Conservation (phyloP, 2,797 vertebrate genomes). For the Lutjanus argentimaculatus region DNA sequence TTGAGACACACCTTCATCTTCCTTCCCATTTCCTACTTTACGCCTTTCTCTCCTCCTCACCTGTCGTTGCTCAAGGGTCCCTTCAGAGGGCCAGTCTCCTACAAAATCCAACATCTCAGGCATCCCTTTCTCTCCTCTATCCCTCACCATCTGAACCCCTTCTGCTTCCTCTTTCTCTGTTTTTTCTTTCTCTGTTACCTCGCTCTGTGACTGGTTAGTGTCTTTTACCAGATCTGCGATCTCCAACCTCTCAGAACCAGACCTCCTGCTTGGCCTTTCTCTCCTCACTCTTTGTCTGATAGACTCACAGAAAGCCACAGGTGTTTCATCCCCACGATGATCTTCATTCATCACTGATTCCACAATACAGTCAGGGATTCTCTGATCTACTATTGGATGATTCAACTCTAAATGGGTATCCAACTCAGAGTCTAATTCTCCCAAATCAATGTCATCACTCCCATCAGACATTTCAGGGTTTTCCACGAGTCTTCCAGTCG, state of each 20-base stretch:
- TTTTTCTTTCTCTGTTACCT: constrained; percentile 34
- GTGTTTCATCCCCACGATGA: constrained; percentile 51
- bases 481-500: constrained; percentile 13
- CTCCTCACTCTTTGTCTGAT: constrained; percentile 84
- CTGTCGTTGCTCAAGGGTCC: constrained; percentile 88
- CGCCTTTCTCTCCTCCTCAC: constrained; percentile 71
- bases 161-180: constrained; percentile 18
- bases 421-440: constrained; percentile 61
- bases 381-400: constrained; percentile 39
- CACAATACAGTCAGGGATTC: constrained; percentile 77
- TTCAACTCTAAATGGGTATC: constrained; percentile 45
- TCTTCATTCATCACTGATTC: constrained; percentile 77
- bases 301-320: constrained; percentile 81
- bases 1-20: constrained; percentile 72
- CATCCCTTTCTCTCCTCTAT: constrained; percentile 39
- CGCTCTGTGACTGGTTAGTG: constrained; percentile 49
- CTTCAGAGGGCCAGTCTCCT: constrained; percentile 93
- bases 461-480: constrained; percentile 11
- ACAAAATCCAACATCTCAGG: constrained; percentile 86
- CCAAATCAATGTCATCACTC: constrained; percentile 53
- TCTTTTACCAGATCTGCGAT: constrained; percentile 71
- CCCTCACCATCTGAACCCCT: neutral
- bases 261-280: constrained; percentile 63
- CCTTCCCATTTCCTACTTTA: constrained; percentile 41
- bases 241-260: constrained; percentile 50